phyloP scores from a whole-genome alignment of 2,797 vertebrate species.

The Gorsachius magnificus region DNA sequence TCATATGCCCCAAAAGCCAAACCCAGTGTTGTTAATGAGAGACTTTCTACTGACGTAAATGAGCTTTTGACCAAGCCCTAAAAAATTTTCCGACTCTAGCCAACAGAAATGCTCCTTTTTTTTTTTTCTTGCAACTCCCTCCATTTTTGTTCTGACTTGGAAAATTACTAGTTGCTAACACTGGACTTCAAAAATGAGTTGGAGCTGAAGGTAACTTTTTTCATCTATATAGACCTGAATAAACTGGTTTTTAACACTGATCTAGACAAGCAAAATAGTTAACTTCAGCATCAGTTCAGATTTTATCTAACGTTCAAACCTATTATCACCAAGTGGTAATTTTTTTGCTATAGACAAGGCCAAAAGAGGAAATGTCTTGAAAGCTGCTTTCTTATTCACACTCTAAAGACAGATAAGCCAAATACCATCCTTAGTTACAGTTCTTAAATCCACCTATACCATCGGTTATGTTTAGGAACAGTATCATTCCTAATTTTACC shows the following conservation, averaged over 20 bases:
- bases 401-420: neutral
- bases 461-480: neutral
- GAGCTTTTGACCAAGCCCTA: conserved; percentile 60
- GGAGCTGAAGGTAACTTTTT: neutral
- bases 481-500: neutral
- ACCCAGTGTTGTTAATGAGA: conserved; percentile 60
- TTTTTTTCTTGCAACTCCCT: neutral
- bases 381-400: conserved; percentile 13
- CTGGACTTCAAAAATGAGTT: neutral
- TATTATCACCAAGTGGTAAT: neutral
- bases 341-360: neutral
- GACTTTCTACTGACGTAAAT: conserved; percentile 66
- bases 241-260: neutral
- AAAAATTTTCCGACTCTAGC: neutral
- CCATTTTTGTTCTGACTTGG: neutral
- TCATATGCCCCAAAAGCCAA: conserved; percentile 66
- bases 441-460: neutral
- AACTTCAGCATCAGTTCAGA: neutral
- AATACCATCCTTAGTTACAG: neutral
- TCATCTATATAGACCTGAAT: neutral
- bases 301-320: neutral
- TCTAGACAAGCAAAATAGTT: neutral
- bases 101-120: neutral
- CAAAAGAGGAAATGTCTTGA: neutral
- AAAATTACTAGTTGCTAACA: conserved; percentile 3